Evolutionary conservation across 2,113 vertebrate species (phyloP).

Genomic region (Ophthalmolycus amberensis): DNA sequence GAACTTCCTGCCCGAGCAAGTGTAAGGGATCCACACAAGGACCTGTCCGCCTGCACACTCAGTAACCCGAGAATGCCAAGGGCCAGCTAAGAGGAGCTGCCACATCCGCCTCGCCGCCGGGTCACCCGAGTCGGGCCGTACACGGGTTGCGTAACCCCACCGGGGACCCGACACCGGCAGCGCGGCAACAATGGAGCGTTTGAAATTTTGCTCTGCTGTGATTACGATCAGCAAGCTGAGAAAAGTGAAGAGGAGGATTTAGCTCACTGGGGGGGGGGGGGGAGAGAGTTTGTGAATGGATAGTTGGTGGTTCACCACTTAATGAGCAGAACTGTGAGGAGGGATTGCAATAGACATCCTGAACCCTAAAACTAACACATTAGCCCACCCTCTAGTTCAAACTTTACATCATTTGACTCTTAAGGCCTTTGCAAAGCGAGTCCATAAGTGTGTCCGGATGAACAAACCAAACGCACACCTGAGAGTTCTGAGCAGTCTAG

Average conservation of each 20-base stretch:
- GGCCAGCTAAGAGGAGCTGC: conserved; percentile 54
- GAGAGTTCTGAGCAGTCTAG: too few species aligned
- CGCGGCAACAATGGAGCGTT: conserved; percentile 43
- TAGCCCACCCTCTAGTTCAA: background rate
- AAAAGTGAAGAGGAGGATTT: conserved; percentile 16
- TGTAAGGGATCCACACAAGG: conserved; percentile 72
- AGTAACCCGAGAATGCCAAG: conserved; percentile 74
- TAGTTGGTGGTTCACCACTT: conserved; percentile 19
- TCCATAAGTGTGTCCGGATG: background rate
- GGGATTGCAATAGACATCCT: conserved; percentile 20
- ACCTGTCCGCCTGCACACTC: conserved; percentile 60
- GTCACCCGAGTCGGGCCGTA: background rate
- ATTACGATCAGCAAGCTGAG: conserved; percentile 40
- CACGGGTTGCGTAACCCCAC: conserved; percentile 40
- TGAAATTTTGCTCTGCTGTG: conserved; percentile 37
- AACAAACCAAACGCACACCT: background rate
- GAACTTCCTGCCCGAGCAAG: conserved; percentile 74
- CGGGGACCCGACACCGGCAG: conserved; percentile 28
- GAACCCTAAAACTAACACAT: background rate
- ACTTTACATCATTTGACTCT: background rate
- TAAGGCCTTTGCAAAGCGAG: too few species aligned
- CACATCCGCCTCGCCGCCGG: conserved; percentile 51
- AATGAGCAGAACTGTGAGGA: conserved; percentile 17
- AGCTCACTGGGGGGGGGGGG: conserved; percentile 1
- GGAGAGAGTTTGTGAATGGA: conserved; percentile 30